Percentiles rank a stretch among this genome's conserved stretches.
Conservation (phyloP, 2,797 vertebrate species). For the Vireo griseus region DNA sequence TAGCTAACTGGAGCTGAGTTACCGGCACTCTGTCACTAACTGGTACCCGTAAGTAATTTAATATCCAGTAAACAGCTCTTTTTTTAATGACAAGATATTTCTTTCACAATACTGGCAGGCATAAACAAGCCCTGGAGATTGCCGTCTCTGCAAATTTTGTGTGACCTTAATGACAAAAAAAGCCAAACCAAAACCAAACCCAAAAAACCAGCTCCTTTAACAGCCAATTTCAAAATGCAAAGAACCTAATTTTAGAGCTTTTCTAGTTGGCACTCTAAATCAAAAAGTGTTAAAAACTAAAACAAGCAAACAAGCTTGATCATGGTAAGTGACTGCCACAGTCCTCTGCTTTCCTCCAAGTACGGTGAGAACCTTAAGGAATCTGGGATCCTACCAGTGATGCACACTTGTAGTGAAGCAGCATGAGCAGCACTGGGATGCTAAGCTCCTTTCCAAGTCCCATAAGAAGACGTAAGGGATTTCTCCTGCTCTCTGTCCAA, state of each 20-base stretch:
- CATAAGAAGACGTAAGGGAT: neutral
- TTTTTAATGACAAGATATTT: constrained; percentile 9
- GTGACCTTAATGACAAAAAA: neutral
- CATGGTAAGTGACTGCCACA: neutral
- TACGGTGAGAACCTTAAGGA: rapidly evolving
- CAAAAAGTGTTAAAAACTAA: neutral
- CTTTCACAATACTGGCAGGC: constrained; percentile 17
- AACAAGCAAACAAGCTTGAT: neutral
- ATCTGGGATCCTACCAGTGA: neutral
- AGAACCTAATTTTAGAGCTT: neutral
- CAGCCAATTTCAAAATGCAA: neutral
- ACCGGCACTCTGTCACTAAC: neutral
- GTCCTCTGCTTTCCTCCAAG: neutral
- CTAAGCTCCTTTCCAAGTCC: neutral
- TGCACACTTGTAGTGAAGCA: neutral
- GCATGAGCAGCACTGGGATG: neutral
- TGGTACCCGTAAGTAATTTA: neutral
- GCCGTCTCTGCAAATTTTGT: neutral
- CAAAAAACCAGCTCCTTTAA: neutral
- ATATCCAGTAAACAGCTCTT: neutral
- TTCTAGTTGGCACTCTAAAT: neutral
- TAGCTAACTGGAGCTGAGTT: neutral
- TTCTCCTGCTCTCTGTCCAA: neutral
- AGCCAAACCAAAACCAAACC: neutral
- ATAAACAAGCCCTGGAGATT: constrained; percentile 1